Evolutionary conservation across 2,888 invertebrate genomes (phyloP).

Genomic region (Smittia sp.): DNA sequence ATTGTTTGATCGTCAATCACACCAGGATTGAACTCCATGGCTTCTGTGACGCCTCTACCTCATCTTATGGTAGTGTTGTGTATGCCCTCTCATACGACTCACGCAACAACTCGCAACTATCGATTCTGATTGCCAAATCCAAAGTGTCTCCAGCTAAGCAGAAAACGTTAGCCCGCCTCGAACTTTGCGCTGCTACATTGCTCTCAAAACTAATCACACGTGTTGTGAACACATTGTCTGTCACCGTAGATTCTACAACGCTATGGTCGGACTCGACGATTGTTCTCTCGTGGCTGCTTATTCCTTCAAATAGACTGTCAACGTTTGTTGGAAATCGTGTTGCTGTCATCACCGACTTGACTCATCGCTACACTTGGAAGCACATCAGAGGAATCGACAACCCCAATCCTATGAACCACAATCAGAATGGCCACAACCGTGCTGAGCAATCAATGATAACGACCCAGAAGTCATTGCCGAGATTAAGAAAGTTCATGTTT

Average conservation of each 20-base stretch:
- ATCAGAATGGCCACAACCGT: background rate
- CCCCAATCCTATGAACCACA: background rate
- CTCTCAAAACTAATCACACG: background rate
- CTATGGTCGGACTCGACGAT: slow-evolving; percentile 18
- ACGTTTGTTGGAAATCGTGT: slow-evolving; percentile 24
- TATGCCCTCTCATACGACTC: no score
- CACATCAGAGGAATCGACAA: background rate
- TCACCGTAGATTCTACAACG: background rate
- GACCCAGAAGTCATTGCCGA: background rate
- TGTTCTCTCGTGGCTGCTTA: background rate
- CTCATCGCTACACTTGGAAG: background rate
- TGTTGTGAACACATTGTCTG: background rate
- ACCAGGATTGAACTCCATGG: no score
- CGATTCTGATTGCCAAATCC: background rate
- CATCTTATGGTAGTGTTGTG: no score
- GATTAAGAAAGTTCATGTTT: background rate
- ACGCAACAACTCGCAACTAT: no score
- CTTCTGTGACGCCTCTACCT: no score
- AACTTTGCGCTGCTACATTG: background rate
- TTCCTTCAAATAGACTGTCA: background rate
- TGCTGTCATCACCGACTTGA: background rate
- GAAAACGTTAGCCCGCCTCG: background rate
- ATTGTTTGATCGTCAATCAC: no score
- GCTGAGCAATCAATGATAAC: background rate
- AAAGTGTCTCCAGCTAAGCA: background rate